Evolutionary conservation across 2,888 invertebrate genomes (phyloP), one percentile per base, ranked within the genome.

Genomic region (Slavum lentiscoides): DNA sequence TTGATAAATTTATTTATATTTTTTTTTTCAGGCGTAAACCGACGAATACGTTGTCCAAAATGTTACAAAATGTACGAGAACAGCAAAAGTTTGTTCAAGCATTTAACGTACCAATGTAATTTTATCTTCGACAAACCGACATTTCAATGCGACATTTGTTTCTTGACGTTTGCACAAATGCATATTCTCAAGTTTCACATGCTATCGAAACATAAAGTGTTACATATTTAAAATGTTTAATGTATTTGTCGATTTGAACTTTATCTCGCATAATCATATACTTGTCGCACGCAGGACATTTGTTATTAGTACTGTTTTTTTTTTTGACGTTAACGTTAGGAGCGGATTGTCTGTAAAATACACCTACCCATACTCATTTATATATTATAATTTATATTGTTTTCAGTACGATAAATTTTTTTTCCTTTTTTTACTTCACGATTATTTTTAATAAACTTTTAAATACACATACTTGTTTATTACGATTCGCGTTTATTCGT

Each of bases 81-180:
- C 58, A 74, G 66, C 37, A 58, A 66, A 66, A 74, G 5, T 6
- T 39, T 74, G 7, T 74, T 66, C 55, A 9, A n/a, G 74, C 90
- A 90, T 84, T 87, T 89, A 82, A 87, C 88, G 82, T 89, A 89
- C 15, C 15, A 49, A 11, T 13, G 49, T n/a, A n/a, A n/a, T 84
- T 90, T 90, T 84, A n/a, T n/a, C n/a, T n/a, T n/a, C 39, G 89
- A 89, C 0, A 86, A 87, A 13, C 49, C 13, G 13, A 49, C 0
- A 13, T 11, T 11, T 85, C 88, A 89, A 83, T 91, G 91, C 83
- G 87, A 88, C 59, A 87, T 89, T 84, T 91, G 90, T 85, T 88
- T 89, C 39, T 39, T 66, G 58, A 66, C 21, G 19, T 66, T 74
- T 58, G 11, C 39, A 58, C 74, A 74, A 13, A 66, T 43, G 55